Percentiles rank a stretch among this genome's conserved stretches.
These are phyloP conservation scores for Agrotis ipsilon DNA, from an alignment of 2,888 invertebrate species.

Conservation along the genomic window DNA sequence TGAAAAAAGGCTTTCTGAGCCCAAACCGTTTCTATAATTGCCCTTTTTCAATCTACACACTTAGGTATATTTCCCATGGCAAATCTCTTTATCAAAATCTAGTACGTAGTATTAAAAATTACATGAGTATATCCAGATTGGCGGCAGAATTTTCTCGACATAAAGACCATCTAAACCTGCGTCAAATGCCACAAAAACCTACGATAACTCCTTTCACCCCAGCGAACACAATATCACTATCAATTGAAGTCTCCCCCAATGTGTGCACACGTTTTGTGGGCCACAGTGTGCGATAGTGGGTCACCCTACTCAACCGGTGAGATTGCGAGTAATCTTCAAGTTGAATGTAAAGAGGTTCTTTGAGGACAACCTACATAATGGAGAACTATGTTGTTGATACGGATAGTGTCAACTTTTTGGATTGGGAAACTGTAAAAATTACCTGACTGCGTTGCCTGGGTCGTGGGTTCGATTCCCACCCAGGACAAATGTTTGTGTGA, in stretches of 20 bases:
- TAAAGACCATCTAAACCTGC: background rate
- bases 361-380: conserved; percentile 15
- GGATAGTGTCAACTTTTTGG: conserved; percentile 14
- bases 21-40: no score
- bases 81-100: no score
- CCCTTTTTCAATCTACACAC: no score
- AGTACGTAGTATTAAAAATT: no score
- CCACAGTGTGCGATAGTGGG: conserved; percentile 7
- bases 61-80: no score
- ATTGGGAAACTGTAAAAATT: no score
- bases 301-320: conserved; percentile 45
- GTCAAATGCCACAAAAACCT: background rate
- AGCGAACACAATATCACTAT: conserved; percentile 11
- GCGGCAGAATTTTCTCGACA: background rate
- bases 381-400: conserved; percentile 31
- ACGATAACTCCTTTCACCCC: conserved; percentile 4
- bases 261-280: conserved; percentile 19
- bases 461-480: no score
- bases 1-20: no score
- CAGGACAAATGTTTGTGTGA: no score
- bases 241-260: conserved; percentile 8
- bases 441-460: no score
- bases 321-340: conserved; percentile 32
- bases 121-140: background rate
- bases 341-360: conserved; percentile 9